Base-by-base conservation (phyloP, 2,113 vertebrate species). In the Balaenoptera acutorostrata region DNA sequence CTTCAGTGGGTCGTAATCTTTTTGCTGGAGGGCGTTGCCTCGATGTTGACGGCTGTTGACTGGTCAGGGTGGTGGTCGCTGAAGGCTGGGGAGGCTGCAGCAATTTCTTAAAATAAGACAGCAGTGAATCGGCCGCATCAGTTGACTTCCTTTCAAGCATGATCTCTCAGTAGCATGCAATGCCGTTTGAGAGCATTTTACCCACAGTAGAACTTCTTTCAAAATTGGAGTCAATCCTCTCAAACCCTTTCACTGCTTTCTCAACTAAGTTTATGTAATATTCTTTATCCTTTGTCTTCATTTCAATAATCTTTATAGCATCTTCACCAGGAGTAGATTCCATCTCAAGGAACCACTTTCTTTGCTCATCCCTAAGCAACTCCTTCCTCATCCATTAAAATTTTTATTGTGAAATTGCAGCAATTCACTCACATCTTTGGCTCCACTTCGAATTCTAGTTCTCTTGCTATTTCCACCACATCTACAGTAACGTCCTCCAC, bases 381-480 rank as follows among this genome's bases (percentile, higher is more conserved):
- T 8, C 49, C 17, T 13, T 23, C 46, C 46, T 55, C 21, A 8
- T 8, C 20, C 12, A 2, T 4, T 55, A 4, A 8, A 14, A 23
- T 23, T 1, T n/a, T n/a, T 36, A 4, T 52, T 31, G 0, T 3
- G 33, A 55, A 8, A 21, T 2, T 1, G 12, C 49, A 15, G 49
- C 33, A 4, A 21, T 4, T n/a, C 75, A 25, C 5, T 13, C 49
- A 2, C 11, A 1, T 14, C 20, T 4, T 23, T 49, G 49, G 75
- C 11, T 8, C 49, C 33, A 14, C 33, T 0, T 0, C 6, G n/a
- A 33, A 4, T 0, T 55, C 49, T 7, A 8, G 10, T 13, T 55
- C 33, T 49, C 29, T 31, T 14, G 75, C 49, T 8, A 0, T 14
- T 3, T 4, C 46, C 75, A 55, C 31, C 7, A 1, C 46, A 14